Evolutionary conservation across 2,797 vertebrate species (phyloP).

Genomic region (Echiichthys vipera): DNA sequence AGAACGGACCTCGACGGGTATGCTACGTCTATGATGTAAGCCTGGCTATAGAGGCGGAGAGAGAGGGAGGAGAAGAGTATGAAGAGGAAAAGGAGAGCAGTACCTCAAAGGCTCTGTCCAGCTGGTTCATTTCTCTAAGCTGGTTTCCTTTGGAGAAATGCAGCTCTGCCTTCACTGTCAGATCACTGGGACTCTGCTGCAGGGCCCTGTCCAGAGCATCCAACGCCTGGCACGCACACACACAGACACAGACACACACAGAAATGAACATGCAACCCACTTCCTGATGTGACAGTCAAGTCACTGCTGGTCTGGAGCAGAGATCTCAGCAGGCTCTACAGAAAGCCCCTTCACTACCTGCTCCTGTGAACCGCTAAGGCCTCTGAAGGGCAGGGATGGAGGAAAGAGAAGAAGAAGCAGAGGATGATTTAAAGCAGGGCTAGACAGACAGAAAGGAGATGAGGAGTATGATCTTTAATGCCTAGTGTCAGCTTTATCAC

Average conservation of each 20-base stretch:
- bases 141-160: conserved; percentile 98
- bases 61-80: background rate
- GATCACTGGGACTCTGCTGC: conserved; percentile 90
- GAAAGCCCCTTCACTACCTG: no score
- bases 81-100: background rate
- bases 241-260: conserved; percentile 1
- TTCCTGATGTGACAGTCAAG: background rate
- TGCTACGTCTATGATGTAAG: no score
- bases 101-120: conserved; percentile 94
- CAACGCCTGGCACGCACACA: conserved; percentile 85
- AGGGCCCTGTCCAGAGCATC: conserved; percentile 90
- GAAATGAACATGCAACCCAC: background rate
- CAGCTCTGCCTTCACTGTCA: conserved; percentile 91
- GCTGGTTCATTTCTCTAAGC: conserved; percentile 93
- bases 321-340: background rate
- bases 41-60: background rate
- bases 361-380: background rate
- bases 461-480: background rate
- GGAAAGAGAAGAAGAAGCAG: background rate
- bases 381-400: background rate
- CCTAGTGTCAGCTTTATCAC: conserved; percentile 3
- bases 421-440: background rate
- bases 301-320: background rate
- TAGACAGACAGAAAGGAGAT: background rate
- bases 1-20: no score